Evolutionary conservation across 2,888 invertebrate species (phyloP), one percentile per base, ranked within the genome.

Genomic region (Mythimna albipuncta): DNA sequence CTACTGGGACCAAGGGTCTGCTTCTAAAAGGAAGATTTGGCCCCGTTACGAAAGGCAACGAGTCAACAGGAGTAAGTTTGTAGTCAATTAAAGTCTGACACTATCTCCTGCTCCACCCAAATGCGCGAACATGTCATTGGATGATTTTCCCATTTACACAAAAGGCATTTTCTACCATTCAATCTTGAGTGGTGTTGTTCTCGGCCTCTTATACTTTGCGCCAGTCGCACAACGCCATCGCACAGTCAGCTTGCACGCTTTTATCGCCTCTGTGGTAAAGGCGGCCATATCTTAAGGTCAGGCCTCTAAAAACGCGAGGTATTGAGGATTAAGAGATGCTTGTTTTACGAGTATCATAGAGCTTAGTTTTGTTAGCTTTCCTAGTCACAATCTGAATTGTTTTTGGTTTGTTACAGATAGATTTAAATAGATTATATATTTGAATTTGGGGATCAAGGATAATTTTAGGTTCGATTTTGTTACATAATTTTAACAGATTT

Each of bases 261-360:
- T 87, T 87, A 86, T 86, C 85, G 86, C 77, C 85, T 86, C 86
- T 83, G 85, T 80, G 81, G 83, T 52, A 69, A 79, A 85, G 75
- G 78, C 75, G 71, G 76, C 73, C 77, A 81, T 86, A 83, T 83
- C 77, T 86, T 83, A 68, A 67, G 52, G 65, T 72, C 16, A 67
- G 85, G 86, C 83, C 52, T 32, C 59, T 41, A 82, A 35, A 69
- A 54, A 4, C 44, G 83, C 81, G 82, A 59, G 35, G 32, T 73
- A 57, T 21, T 47, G 19, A 35, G 68, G 83, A 69, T 74, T 67
- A 78, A 35, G 64, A 64, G 16, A 55, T 26, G 26, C 47, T 50
- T 58, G 21, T 38, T 32, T n/a, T 50, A 47, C 47, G 16, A 47
- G 47, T 47, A 21, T 41, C 55, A 41, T 55, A 26, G 13, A 57